These are phyloP conservation scores for Meta bourneti DNA, from an alignment of 2,888 invertebrate species.

Conservation along the genomic window DNA sequence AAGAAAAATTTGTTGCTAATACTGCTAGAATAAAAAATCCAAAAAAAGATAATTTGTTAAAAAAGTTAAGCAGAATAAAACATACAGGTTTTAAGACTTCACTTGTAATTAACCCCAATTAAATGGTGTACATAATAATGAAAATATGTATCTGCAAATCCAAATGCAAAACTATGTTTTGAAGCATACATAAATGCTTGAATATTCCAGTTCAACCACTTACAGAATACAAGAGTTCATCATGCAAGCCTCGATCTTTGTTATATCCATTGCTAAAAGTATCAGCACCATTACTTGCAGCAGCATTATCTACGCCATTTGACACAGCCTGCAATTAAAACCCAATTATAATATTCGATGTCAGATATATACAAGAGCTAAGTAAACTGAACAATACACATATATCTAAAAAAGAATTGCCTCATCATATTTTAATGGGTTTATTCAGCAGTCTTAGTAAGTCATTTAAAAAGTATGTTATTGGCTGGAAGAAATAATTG, in stretches of 20 bases:
- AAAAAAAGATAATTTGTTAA: background rate
- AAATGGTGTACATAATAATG: too few relatives aligned
- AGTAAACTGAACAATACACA: background rate
- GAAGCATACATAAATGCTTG: too few relatives aligned
- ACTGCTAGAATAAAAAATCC: background rate
- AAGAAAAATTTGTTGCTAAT: too few relatives aligned
- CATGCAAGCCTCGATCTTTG: background rate
- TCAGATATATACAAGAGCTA: background rate
- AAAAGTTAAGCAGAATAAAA: background rate
- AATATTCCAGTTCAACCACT: background rate
- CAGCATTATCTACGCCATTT: background rate
- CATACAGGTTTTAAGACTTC: background rate
- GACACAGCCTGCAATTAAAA: background rate
- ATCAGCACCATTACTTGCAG: background rate
- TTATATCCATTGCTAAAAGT: background rate
- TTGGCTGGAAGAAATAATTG: too few relatives aligned
- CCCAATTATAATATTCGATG: background rate
- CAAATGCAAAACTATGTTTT: too few relatives aligned
- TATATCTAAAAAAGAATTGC: background rate
- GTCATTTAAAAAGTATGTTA: too few relatives aligned
- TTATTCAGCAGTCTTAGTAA: too few relatives aligned
- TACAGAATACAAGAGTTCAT: constrained; percentile 60
- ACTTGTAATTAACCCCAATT: too few relatives aligned
- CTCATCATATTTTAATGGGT: background rate
- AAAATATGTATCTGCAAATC: too few relatives aligned